phyloP scores from a whole-genome alignment of 2,113 vertebrate species.

The Menura novaehollandiae region DNA sequence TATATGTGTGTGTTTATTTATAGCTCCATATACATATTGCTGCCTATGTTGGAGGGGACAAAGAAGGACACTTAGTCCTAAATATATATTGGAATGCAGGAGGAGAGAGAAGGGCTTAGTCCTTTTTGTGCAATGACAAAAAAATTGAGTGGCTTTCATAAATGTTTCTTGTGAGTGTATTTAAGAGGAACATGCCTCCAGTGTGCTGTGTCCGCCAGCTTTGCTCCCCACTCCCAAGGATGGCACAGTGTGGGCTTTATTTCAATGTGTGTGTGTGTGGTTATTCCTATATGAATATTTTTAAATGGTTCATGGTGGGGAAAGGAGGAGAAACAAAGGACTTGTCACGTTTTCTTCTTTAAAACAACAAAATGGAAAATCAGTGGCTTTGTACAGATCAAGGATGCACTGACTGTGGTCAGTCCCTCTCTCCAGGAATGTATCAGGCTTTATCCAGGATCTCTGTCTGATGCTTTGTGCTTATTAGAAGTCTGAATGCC shows the following conservation, averaged over 20 bases:
- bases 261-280: background rate
- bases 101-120: background rate
- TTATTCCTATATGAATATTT: background rate
- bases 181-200: background rate
- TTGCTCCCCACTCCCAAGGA: background rate
- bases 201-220: background rate
- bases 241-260: background rate
- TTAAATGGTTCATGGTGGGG: background rate
- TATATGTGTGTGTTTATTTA: background rate
- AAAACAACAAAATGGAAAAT: background rate
- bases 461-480: background rate
- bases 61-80: background rate
- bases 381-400: background rate
- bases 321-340: background rate
- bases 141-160: background rate
- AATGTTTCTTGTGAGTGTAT: background rate
- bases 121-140: background rate
- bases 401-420: background rate
- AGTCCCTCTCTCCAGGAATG: background rate
- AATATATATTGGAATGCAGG: background rate
- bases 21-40: background rate
- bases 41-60: background rate
- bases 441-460: background rate
- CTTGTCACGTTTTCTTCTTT: background rate
- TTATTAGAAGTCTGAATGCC: background rate